Base-by-base conservation (phyloP, 2,888 invertebrate genomes). In the Phanerotoma sp. region DNA sequence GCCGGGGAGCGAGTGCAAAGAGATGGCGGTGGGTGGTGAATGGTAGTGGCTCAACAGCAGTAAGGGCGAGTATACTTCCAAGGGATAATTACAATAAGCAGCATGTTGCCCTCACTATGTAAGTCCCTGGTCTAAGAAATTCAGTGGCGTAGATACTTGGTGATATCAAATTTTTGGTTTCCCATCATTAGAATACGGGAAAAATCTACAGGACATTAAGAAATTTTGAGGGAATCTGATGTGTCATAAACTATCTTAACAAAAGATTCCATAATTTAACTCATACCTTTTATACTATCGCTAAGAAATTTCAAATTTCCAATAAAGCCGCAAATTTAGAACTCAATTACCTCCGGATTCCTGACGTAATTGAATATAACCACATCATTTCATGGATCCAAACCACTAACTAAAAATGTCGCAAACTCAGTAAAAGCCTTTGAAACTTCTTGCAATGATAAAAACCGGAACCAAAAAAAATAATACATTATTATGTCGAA, bases 301-400 rank as follows among this genome's bases (percentile, higher is more conserved):
- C 7, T 25, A 11, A 15, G 16, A n/a, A 37, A 5, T 25, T 10
- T 37, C 11, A 21, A 16, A 16, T 15, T 10, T 18, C 2, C 10
- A 21, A 15, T 15, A 16, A 47, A 37, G 25, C 37, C 28, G 25
- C 37, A n/a, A 35, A 16, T 20, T 47, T 74, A 72, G 68, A 71
- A 70, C 69, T 72, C 71, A 74, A 74, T 74, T 74, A 73, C 69
- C 70, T 66, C 67, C 66, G 66, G 69, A 74, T 74, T 73, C 71
- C 71, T 70, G 70, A 68, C 68, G 72, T 73, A 73, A 74, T 73
- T 71, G 70, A 71, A 74, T 72, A 66, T 68, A 58, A 71, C 67
- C 72, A 49, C 59, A 53, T 37, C 35, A 11, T 25, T 47, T 18
- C 28, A 15, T 13, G 47, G 18, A 10, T 9, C 20, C 9, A 33